These are phyloP conservation scores for Spialia ferax DNA, from an alignment of 2,888 invertebrate species.

Conservation along the genomic window DNA sequence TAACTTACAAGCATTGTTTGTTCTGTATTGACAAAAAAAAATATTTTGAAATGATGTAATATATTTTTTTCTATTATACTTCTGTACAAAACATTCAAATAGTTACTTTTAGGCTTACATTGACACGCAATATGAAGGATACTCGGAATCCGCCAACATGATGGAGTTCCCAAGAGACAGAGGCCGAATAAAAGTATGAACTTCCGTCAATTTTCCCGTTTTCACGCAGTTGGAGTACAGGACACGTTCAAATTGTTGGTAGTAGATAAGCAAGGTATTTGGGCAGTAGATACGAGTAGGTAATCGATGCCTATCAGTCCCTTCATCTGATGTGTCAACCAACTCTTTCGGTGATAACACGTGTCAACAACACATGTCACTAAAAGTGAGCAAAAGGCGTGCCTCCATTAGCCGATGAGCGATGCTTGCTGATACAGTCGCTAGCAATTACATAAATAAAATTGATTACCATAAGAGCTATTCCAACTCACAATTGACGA, in stretches of 20 bases:
- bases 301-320: neutral
- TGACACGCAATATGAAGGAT: too few relatives aligned
- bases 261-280: neutral
- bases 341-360: constrained; percentile 23
- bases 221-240: neutral
- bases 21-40: too few relatives aligned
- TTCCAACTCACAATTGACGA: constrained; percentile 37
- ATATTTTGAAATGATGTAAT: too few relatives aligned
- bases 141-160: too few relatives aligned
- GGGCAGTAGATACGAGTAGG: neutral
- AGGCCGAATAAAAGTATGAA: too few relatives aligned
- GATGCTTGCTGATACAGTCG: constrained; percentile 49
- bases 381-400: constrained; percentile 48
- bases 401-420: constrained; percentile 53
- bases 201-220: neutral
- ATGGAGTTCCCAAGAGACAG: too few relatives aligned
- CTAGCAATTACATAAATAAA: constrained; percentile 48
- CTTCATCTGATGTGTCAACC: neutral
- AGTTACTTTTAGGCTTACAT: too few relatives aligned
- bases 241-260: neutral
- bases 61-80: too few relatives aligned
- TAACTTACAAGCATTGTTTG: neutral
- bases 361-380: constrained; percentile 23
- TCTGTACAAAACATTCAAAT: too few relatives aligned
- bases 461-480: constrained; percentile 45